A percentile compares a stretch with the other conserved stretches of the same genome.
Evolutionary conservation across 2,888 invertebrate genomes (phyloP).

Genomic region (Apotomis capreana): DNA sequence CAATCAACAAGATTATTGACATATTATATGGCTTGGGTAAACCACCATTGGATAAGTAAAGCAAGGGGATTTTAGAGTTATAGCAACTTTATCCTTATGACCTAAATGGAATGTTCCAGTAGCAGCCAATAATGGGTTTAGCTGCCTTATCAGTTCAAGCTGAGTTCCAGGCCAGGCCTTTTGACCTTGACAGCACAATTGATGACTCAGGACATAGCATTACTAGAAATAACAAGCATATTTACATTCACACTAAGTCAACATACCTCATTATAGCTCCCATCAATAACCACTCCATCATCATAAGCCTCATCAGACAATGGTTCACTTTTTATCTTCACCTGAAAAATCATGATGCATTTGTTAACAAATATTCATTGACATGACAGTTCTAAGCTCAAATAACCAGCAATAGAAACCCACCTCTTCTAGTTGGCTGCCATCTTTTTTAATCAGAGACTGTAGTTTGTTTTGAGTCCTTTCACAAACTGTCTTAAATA

Average conservation of each 20-base stretch:
- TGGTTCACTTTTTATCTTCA: slow-evolving; percentile 84
- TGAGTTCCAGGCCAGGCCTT: slow-evolving; percentile 49
- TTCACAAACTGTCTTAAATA: slow-evolving; percentile 85
- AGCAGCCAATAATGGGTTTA: slow-evolving; percentile 22
- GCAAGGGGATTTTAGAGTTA: slow-evolving; percentile 4
- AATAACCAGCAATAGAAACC: slow-evolving; percentile 65
- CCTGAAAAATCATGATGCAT: slow-evolving; percentile 73
- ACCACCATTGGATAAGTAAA: background rate
- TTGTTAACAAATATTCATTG: slow-evolving; percentile 54
- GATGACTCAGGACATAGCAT: slow-evolving; percentile 43
- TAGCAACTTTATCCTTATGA: slow-evolving; percentile 33
- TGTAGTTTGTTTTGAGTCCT: slow-evolving; percentile 86
- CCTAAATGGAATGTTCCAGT: slow-evolving; percentile 17
- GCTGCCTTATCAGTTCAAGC: slow-evolving; percentile 34
- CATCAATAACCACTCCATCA: slow-evolving; percentile 81
- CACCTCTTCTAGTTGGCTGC: slow-evolving; percentile 82
- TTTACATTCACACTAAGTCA: slow-evolving; percentile 43
- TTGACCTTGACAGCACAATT: slow-evolving; percentile 70
- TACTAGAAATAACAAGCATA: slow-evolving; percentile 26
- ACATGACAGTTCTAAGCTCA: slow-evolving; percentile 67
- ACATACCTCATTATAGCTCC: slow-evolving; percentile 77
- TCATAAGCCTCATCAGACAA: slow-evolving; percentile 80
- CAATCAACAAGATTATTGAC: background rate
- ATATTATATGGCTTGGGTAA: background rate
- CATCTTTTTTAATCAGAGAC: slow-evolving; percentile 82